Conservation (phyloP, 2,797 vertebrate species). For the Siniperca scherzeri region DNA sequence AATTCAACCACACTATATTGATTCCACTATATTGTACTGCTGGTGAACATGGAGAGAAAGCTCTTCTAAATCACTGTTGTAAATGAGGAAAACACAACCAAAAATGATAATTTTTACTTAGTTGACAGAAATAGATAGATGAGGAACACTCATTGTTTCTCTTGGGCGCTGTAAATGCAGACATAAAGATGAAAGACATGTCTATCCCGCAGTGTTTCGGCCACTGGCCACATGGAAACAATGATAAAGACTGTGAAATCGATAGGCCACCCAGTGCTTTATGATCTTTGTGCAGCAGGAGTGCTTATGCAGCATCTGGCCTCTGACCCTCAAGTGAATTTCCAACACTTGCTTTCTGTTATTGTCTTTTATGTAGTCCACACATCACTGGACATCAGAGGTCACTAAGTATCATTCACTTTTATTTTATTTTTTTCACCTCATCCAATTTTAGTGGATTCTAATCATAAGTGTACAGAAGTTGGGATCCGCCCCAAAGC, state of each 20-base stretch:
- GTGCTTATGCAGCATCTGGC: conserved; percentile 80
- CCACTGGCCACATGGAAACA: conserved; percentile 76
- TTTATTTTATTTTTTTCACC: conserved; percentile 35
- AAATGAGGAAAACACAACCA: conserved; percentile 52
- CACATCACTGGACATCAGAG: conserved; percentile 65
- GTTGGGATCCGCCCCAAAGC: conserved; percentile 48
- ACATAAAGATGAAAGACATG: conserved; percentile 78
- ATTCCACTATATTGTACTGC: conserved; percentile 25
- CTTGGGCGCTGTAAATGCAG: conserved; percentile 63
- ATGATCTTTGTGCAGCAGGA: conserved; percentile 76
- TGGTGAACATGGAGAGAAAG: conserved; percentile 26
- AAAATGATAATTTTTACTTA: conserved; percentile 26
- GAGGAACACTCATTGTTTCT: conserved; percentile 59
- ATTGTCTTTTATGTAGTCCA: conserved; percentile 65
- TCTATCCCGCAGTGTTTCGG: conserved; percentile 63
- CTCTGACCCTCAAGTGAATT: conserved; percentile 77
- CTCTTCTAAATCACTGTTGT: conserved; percentile 43
- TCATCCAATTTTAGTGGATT: conserved; percentile 57
- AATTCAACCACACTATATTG: conserved; percentile 28
- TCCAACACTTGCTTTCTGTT: conserved; percentile 69
- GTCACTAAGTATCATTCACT: conserved; percentile 65
- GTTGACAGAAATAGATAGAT: conserved; percentile 51
- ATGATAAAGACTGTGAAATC: conserved; percentile 77
- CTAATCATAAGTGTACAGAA: conserved; percentile 51
- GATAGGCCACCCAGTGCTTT: conserved; percentile 81